Percentiles rank a stretch among this genome's conserved stretches.
phyloP scores from a whole-genome alignment of 2,888 invertebrate genomes.

The Sinopyrophorus schimmeli region DNA sequence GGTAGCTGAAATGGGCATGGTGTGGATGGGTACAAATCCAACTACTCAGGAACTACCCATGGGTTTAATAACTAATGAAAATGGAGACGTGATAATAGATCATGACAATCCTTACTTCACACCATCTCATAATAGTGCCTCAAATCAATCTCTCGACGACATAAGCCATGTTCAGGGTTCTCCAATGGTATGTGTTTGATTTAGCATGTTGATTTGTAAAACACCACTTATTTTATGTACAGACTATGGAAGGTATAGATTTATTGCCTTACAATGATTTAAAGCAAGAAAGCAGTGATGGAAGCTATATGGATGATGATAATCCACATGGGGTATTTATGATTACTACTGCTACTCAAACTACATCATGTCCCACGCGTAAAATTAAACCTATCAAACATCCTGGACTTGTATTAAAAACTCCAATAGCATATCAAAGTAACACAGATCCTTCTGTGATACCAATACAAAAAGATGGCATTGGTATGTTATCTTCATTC shows the following conservation, averaged over 20 bases:
- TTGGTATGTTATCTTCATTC: constrained; percentile 67
- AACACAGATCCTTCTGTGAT: constrained; percentile 83
- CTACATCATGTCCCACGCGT: constrained; percentile 58
- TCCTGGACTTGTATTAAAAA: constrained; percentile 73
- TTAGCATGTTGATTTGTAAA: constrained; percentile 4
- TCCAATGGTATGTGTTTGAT: constrained; percentile 54
- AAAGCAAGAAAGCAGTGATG: constrained; percentile 54
- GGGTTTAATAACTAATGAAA: constrained; percentile 50
- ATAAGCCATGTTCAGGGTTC: constrained; percentile 56
- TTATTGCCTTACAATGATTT: constrained; percentile 53
- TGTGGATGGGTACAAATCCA: constrained; percentile 69
- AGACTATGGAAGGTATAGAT: constrained; percentile 55
- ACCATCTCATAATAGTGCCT: constrained; percentile 54
- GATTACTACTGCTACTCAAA: constrained; percentile 61
- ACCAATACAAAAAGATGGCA: constrained; percentile 86
- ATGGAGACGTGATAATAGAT: constrained; percentile 52
- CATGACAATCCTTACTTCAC: constrained; percentile 55
- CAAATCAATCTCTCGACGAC: constrained; percentile 59
- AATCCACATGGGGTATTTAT: constrained; percentile 53
- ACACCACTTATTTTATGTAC: constrained; percentile 10
- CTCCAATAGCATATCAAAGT: constrained; percentile 77
- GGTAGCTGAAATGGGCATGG: constrained; percentile 65
- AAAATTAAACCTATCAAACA: constrained; percentile 76
- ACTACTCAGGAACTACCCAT: constrained; percentile 58
- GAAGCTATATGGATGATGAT: constrained; percentile 58